phyloP scores from a whole-genome alignment of 2,888 invertebrate genomes.

The Synergus laeviventris region DNA sequence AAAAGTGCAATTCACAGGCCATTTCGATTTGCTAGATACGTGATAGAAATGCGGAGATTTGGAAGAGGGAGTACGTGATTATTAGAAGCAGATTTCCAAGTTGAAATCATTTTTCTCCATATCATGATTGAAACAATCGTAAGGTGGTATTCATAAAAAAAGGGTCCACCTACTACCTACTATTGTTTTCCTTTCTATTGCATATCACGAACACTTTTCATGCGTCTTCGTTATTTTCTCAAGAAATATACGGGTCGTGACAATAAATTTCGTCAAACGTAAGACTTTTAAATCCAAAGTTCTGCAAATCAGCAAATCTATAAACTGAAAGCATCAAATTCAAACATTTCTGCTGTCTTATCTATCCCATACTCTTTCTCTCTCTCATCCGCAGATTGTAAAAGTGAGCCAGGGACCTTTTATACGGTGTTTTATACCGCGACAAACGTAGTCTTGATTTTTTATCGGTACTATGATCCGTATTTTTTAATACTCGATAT shows the following conservation, averaged over 20 bases:
- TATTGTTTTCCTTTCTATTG: too few species aligned
- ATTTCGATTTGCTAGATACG: slow-evolving; percentile 34
- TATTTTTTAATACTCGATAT: slow-evolving; percentile 24
- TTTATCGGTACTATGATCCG: slow-evolving; percentile 12
- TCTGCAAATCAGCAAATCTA: background rate
- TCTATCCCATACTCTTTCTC: background rate
- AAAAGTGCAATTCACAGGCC: slow-evolving; percentile 35
- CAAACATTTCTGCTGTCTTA: background rate
- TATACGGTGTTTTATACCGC: slow-evolving; percentile 30
- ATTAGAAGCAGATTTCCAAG: background rate
- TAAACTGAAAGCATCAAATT: background rate
- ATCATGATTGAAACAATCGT: too few species aligned
- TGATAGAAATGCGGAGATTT: slow-evolving; percentile 6
- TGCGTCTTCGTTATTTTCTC: slow-evolving; percentile 10
- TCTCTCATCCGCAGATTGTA: background rate
- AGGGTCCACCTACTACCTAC: too few species aligned
- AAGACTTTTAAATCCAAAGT: background rate
- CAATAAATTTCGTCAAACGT: slow-evolving; percentile 6
- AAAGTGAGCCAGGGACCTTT: slow-evolving; percentile 27
- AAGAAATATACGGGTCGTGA: slow-evolving; percentile 23
- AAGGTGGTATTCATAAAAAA: too few species aligned
- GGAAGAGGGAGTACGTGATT: background rate
- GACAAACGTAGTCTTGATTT: slow-evolving; percentile 19
- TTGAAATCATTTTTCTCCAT: background rate
- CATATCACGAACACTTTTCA: background rate